Base-by-base conservation (phyloP, 2,113 vertebrate species). In the Athene cunicularia region DNA sequence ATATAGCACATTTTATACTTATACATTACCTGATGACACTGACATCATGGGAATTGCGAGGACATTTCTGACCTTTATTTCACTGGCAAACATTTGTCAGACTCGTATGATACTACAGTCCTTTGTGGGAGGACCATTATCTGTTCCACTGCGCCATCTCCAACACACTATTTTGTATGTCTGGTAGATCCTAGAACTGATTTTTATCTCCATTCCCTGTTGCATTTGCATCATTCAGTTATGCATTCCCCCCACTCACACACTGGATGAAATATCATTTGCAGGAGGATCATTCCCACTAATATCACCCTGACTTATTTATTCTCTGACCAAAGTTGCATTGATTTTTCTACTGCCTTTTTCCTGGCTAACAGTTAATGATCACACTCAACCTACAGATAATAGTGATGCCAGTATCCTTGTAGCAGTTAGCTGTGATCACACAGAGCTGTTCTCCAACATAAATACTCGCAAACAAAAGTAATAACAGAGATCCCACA, bases 281-380 rank as follows among this genome's bases (percentile, higher is more conserved):
- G 16, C 28, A 75, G 80, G 94, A 91, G 56, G n/a, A 63, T 74
- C 60, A 33, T 79, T 91, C 47, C 56, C n/a, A 68, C n/a, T 81
- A 23, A 52, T 56, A 56, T 63, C 64, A 71, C 9, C 32, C 39
- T 37, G 12, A 52, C 41, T 91, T 94, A 90, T 86, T 96, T 88
- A 90, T 32, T 14, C 35, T 75, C 81, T 88, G 95, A 82, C 32
- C 22, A 39, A 90, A 59, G 62, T 53, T 66, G 10, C 80, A 94
- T 93, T 96, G 91, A 94, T 93, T 96, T 96, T 94, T 79, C 53
- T 82, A 30, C 39, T 70, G 74, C 39, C 21, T 49, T 76, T n/a
- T 67, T 93, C 49, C 66, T 75, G 19, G 24, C 35, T 91, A 93
- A 82, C 45, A 91, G 84, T 86, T 96, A 91, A 95, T 90, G 85